Conservation (phyloP, 2,113 vertebrate species). For the Ailuropoda melanoleuca region DNA sequence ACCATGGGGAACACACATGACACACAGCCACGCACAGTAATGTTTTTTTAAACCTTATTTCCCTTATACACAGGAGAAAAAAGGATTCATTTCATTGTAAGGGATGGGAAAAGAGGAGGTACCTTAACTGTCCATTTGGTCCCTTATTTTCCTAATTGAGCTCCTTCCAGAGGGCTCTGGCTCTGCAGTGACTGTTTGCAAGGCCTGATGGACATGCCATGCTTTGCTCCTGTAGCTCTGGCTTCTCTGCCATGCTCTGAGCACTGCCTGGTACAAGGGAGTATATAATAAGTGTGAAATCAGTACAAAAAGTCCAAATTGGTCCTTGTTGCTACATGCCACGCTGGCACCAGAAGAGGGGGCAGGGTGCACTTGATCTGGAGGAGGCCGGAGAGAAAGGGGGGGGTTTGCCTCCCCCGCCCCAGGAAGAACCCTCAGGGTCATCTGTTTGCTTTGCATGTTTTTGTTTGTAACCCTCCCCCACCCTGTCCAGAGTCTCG, state of each 20-base stretch:
- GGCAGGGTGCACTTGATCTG: background rate
- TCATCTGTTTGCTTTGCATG: background rate
- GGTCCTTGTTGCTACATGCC: background rate
- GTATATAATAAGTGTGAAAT: background rate
- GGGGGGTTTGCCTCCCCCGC: accelerated
- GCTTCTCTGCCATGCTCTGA: background rate
- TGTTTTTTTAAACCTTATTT: background rate
- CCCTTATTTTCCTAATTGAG: background rate
- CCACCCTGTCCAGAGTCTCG: background rate
- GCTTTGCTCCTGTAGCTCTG: background rate
- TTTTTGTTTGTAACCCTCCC: background rate
- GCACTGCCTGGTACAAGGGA: background rate
- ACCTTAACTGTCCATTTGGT: background rate
- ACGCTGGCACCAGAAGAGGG: background rate
- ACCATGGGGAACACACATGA: background rate
- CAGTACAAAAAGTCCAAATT: background rate
- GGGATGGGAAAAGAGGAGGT: background rate
- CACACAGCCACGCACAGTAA: background rate
- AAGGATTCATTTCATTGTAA: background rate
- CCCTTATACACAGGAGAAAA: background rate
- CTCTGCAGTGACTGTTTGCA: background rate
- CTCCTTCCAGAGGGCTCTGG: background rate
- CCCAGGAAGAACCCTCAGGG: background rate
- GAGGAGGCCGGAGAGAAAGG: background rate
- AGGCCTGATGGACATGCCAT: accelerated